phyloP scores from a whole-genome alignment of 1,140 invertebrate species.

The Apis florea region DNA sequence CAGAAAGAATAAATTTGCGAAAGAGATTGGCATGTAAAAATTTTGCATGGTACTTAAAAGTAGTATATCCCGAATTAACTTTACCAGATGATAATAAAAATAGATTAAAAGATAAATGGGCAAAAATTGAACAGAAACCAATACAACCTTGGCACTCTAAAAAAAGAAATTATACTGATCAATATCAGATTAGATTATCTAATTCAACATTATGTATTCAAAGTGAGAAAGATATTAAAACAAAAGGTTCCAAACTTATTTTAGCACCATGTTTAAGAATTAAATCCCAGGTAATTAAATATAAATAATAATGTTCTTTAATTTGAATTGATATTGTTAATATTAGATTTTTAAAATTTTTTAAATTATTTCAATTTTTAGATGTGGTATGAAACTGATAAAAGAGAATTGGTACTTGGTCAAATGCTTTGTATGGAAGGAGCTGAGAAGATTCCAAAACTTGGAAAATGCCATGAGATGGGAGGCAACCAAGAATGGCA shows the following conservation, averaged over 20 bases:
- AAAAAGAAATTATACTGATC: slow-evolving; percentile 87
- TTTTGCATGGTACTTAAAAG: slow-evolving; percentile 97
- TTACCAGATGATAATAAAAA: slow-evolving; percentile 83
- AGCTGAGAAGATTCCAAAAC: slow-evolving; percentile 82
- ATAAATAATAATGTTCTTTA: slow-evolving; percentile 49
- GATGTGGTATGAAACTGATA: slow-evolving; percentile 93
- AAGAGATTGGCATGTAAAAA: slow-evolving; percentile 89
- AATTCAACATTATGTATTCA: slow-evolving; percentile 88
- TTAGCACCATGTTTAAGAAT: slow-evolving; percentile 85
- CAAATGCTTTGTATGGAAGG: slow-evolving; percentile 93
- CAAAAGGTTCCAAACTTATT: slow-evolving; percentile 87
- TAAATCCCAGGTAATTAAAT: slow-evolving; percentile 84
- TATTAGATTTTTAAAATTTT: background rate
- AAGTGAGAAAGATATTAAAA: slow-evolving; percentile 89
- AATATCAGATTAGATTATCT: slow-evolving; percentile 87
- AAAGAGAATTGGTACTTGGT: slow-evolving; percentile 91
- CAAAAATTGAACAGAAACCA: slow-evolving; percentile 83
- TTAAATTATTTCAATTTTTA: slow-evolving; percentile 71
- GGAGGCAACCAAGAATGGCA: slow-evolving; percentile 94
- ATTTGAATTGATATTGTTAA: background rate
- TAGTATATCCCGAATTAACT: slow-evolving; percentile 92
- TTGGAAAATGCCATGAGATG: slow-evolving; percentile 96
- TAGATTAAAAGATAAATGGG: slow-evolving; percentile 83
- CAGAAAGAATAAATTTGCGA: slow-evolving; percentile 86
- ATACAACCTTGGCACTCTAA: slow-evolving; percentile 90